Evolutionary conservation across 2,888 invertebrate genomes (phyloP).

Genomic region (Sicus ferrugineus): DNA sequence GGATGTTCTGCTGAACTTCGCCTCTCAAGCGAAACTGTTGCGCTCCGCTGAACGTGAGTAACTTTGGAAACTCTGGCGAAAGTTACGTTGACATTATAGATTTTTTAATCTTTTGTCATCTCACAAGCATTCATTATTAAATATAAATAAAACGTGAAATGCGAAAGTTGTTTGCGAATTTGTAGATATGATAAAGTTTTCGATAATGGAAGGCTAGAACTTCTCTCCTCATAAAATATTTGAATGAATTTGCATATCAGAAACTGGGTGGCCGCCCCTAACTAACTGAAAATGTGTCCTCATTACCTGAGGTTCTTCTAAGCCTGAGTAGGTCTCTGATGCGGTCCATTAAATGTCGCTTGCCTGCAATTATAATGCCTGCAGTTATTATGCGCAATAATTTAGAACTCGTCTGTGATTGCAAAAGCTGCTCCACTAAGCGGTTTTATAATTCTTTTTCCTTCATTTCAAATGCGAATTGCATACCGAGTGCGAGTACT

Average conservation of each 20-base stretch:
- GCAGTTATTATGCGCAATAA: neutral
- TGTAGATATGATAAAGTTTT: no score
- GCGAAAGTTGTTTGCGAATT: no score
- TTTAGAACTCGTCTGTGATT: neutral
- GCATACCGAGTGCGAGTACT: neutral
- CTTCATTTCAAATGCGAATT: neutral
- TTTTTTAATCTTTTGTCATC: neutral
- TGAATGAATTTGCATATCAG: no score
- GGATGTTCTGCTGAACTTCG: conserved; percentile 5
- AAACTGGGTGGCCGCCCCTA: no score
- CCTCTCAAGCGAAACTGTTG: conserved; percentile 1
- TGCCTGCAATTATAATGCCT: neutral
- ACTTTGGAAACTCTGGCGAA: neutral
- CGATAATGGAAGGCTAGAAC: no score
- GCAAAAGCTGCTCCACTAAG: neutral
- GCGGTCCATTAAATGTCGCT: neutral
- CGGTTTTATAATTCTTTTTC: no score
- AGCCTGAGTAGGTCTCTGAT: no score
- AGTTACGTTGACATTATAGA: neutral
- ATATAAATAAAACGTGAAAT: no score
- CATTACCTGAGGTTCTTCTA: no score
- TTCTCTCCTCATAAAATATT: no score
- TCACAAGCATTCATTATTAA: no score
- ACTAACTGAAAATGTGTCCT: no score
- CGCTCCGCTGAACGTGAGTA: neutral